Evolutionary conservation across 2,113 vertebrate species (phyloP).

Genomic region (Coptodon bakossiorum): DNA sequence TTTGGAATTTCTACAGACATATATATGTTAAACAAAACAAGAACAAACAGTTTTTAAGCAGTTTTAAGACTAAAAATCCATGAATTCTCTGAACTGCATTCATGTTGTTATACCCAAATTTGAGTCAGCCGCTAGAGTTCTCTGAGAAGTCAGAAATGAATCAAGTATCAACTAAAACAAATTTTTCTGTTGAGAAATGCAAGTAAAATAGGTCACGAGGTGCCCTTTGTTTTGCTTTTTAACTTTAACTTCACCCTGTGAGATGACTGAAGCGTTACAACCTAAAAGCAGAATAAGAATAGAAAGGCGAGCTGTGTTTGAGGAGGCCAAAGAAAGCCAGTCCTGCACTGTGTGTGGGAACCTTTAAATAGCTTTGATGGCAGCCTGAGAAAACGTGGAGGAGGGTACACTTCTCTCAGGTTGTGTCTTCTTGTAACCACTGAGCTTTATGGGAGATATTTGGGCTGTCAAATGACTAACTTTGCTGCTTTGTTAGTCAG

Average conservation of each 20-base stretch:
- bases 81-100: background rate
- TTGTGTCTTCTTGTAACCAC: background rate
- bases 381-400: background rate
- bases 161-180: background rate
- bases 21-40: background rate
- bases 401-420: background rate
- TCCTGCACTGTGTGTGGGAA: background rate
- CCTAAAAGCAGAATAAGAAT: background rate
- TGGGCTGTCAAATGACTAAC: background rate
- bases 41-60: background rate
- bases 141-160: background rate
- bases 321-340: background rate
- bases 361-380: slow-evolving; percentile 3
- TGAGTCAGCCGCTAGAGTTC: background rate
- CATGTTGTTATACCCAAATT: background rate
- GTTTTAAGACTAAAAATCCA: background rate
- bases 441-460: background rate
- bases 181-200: background rate
- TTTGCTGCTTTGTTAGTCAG: background rate
- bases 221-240: background rate
- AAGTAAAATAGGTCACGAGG: background rate
- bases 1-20: background rate
- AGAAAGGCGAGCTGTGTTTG: background rate
- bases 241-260: background rate
- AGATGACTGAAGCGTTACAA: background rate